Base-by-base conservation (phyloP, 2,888 invertebrate genomes). In the Temnothorax rugatulus region DNA sequence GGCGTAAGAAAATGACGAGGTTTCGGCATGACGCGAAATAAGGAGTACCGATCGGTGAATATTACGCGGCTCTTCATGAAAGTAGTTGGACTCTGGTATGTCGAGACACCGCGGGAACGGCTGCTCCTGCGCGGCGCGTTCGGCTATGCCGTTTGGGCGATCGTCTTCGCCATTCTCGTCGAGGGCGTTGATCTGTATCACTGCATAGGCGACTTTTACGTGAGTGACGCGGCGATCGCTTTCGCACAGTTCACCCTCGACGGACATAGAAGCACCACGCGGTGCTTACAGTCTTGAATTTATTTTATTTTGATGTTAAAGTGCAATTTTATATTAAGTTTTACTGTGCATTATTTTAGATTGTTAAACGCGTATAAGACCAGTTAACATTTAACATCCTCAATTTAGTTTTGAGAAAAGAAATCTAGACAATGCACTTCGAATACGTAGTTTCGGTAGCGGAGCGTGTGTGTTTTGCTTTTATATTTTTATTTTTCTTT, bases 61-160 rank as follows among this genome's bases (percentile, higher is more conserved):
- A 57, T 91, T n/a, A 91, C 88, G 34, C 85, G 90, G 41, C 83
- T 90, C 38, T 90, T 85, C 63, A 90, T 91, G 91, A 91, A 82
- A 74, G 66, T 89, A 25, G 87, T 91, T 11, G 91, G 91, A 9
- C 89, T 91, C 59, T 92, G 91, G 91, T 44, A 82, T n/a, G 87
- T 90, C n/a, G 71, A 86, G 38, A 84, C 69, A 1, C 29, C 73
- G n/a, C 75, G 69, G n/a, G 88, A 91, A 21, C 81, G 82, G 76
- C 41, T 74, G 9, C 5, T 88, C 1, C 66, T 91, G 82, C 69
- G 87, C 25, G 11, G 71, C n/a, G 87, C 86, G 1, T 82, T 88
- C 5, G 18, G n/a, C 47, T 91, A 91, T 25, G 87, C 91, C 8
- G 47, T 91, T 11, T 7, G 68, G 38, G 84, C 87, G 0, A 85